Base-by-base conservation (phyloP, 1,140 invertebrate species). In the Andrena cerasifolii region DNA sequence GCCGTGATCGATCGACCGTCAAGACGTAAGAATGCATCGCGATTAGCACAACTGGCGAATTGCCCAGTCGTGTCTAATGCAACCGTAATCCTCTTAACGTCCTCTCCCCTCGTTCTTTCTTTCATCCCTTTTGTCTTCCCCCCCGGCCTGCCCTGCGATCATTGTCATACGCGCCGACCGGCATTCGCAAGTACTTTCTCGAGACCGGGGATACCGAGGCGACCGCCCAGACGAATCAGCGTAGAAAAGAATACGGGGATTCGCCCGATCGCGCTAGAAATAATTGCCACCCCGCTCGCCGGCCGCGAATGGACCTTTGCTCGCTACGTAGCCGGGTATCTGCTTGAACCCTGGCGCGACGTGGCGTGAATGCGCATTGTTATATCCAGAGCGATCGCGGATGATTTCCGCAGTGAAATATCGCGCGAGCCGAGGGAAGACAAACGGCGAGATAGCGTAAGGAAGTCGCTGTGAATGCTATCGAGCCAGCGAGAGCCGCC, bases 1-100 rank as follows among this genome's bases (percentile, higher is more conserved):
- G 54, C 59, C 28, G 63, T 78, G 18, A 83, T 79, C 70, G 83
- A 71, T 83, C 81, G 65, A 33, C 26, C 28, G 65, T 54, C 59
- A 59, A 79, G 77, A 66, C 63, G 45, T 74, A 84, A 84, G 82
- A 84, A 84, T 79, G 80, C 81, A 49, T 79, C 51, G 51, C 68
- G 61, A 84, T 84, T 83, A 83, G 70, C 54, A 24, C 51, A 33
- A 45, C 67, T 83, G 82, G 82, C 82, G 26, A 24, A 79, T 28
- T 74, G 82, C 80, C 82, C 67, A 65, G 59, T 49, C 61, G 58
- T 21, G 77, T 59, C 49, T 77, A 62, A 80, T 76, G 78, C 79
- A 51, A 49, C 65, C 43, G 53, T 59, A 80, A 70, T 75, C 36
- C 54, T 65, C 61, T 77, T 63, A 72, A 65, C 36, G 28, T 63